Evolutionary conservation across 2,888 invertebrate species (phyloP), one percentile per base, ranked within the genome.

Genomic region (Philonicus albiceps): DNA sequence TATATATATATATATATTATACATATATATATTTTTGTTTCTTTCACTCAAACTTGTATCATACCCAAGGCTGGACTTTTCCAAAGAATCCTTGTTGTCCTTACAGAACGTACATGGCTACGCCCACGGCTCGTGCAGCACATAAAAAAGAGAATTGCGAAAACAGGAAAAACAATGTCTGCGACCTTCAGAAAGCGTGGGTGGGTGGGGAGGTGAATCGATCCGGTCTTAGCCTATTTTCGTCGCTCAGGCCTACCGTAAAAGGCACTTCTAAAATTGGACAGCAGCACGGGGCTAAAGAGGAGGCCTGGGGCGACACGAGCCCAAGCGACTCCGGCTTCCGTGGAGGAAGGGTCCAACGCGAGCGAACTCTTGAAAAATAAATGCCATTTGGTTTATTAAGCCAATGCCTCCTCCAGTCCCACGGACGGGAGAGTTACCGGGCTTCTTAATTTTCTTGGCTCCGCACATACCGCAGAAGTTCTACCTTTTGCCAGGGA

Each of bases 121-220:
- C 80, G 80, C 80, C 80, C 53, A 31, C 53, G 80, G 80, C 80
- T 80, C 80, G 80, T 80, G 80, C 49, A 80, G 22, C 80, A 80
- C 80, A 80, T 80, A 80, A 80, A 80, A 75, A 80, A 49, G 80
- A 49, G 40, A 80, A 49, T 74, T 31, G 37, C 40, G 80, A 34
- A 49, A 80, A 80, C 34, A 34, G 40, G 80, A 40, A 80, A 80
- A 80, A 80, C 80, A 80, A 49, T 80, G 80, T 80, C 80, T 80
- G 80, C 80, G 80, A 80, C 80, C 80, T 80, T 80, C 80, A 53
- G 22, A 43, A 19, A 3, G 53, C 22, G 30, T 30, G 80, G 49
- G 53, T 74, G 74, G 13, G n/a, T 16, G n/a, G 16, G 74, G 31
- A 16, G 34, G n/a, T 6, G 30, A 27, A 80, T 80, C 80, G 80